A percentile compares a stretch with the other conserved stretches of the same genome.
phyloP scores from a whole-genome alignment of 2,888 invertebrate genomes.

The Tinea pellionella region DNA sequence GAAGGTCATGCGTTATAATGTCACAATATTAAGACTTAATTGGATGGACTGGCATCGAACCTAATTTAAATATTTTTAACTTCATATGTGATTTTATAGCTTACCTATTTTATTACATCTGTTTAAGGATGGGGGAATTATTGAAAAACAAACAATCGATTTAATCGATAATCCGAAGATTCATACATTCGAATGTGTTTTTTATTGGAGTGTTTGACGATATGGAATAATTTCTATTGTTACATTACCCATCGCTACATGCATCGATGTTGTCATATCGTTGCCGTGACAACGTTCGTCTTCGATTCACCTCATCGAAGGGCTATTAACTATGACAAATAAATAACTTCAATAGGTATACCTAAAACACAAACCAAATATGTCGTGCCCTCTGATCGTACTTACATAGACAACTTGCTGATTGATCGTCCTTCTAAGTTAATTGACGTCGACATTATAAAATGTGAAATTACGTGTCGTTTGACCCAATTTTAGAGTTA shows the following conservation, averaged over 20 bases:
- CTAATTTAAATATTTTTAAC: no score
- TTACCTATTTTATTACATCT: no score
- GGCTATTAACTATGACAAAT: conserved; percentile 60
- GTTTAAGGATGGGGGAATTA: no score
- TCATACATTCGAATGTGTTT: no score
- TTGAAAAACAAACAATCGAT: no score
- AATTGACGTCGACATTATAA: neutral
- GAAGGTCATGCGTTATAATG: neutral
- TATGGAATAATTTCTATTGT: no score
- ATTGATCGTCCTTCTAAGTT: conserved; percentile 25
- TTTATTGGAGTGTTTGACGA: no score
- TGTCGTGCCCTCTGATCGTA: conserved; percentile 25
- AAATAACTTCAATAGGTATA: conserved; percentile 25
- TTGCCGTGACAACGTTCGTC: conserved; percentile 53
- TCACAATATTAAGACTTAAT: no score
- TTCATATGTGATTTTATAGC: no score
- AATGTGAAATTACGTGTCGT: neutral
- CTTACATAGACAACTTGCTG: conserved; percentile 21
- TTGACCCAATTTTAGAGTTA: neutral
- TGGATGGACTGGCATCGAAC: no score
- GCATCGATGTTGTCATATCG: conserved; percentile 45
- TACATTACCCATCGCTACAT: neutral
- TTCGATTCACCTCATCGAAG: conserved; percentile 40
- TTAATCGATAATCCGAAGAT: no score
- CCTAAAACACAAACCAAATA: conserved; percentile 13